Percentiles rank a stretch among this genome's conserved stretches.
Evolutionary conservation across 2,113 vertebrate genomes (phyloP).

Genomic region (Daboia siamensis): DNA sequence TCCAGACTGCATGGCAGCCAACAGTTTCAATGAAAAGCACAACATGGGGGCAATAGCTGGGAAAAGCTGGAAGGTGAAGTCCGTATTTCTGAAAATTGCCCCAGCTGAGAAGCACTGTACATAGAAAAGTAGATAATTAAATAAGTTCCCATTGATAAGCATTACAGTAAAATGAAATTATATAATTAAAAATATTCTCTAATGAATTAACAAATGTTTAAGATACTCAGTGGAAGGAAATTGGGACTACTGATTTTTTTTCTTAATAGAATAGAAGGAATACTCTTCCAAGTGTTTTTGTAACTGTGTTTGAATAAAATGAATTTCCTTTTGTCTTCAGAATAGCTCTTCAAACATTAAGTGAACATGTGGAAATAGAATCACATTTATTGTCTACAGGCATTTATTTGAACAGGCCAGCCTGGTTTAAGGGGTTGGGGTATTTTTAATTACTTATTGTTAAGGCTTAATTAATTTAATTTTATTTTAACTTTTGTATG

Average conservation of each 20-base stretch:
- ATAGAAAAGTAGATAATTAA: not conserved
- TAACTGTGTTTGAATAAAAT: not conserved
- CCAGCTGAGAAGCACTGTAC: not conserved
- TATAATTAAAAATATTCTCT: not conserved
- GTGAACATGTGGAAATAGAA: not conserved
- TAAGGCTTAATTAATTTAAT: too few relatives aligned
- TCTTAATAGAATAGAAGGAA: conserved; percentile 18
- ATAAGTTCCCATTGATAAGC: not conserved
- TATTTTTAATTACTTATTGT: too few relatives aligned
- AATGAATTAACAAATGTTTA: conserved; percentile 1
- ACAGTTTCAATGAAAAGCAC: not conserved
- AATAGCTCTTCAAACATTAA: not conserved
- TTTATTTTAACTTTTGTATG: too few relatives aligned
- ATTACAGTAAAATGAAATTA: not conserved
- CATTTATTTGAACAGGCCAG: too few relatives aligned
- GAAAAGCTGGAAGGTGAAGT: too few relatives aligned
- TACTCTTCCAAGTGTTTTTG: not conserved
- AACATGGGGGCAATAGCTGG: not conserved
- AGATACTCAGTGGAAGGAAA: not conserved
- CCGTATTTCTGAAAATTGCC: too few relatives aligned
- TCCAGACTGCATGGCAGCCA: not conserved
- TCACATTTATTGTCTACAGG: not conserved
- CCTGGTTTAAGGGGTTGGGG: too few relatives aligned
- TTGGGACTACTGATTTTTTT: not conserved
- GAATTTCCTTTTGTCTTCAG: not conserved